Evolutionary conservation across 35 echinoderm and acorn worm species (phyloP), one percentile per base, ranked within the genome.

Genomic region (Apostichopus parvimensis): DNA sequence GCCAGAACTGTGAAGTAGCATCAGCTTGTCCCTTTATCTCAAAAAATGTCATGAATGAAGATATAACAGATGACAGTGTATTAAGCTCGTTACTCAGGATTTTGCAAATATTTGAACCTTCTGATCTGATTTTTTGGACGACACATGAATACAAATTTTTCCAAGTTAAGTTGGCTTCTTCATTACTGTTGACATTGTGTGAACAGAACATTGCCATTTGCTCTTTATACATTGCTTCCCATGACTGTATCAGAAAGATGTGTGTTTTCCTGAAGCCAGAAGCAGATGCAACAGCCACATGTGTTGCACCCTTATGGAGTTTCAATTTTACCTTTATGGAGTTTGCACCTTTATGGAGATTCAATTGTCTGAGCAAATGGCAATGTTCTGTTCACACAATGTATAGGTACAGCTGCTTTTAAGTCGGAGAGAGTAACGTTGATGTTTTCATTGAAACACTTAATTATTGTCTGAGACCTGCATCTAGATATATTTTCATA

Each of bases 1-100:
- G n/a, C 94, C 94, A 95, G 22, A 95, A 88, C 61, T 92, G 80
- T 24, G 83, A 95, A 23, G 94, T 95, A 14, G 89, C 80, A 92
- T 91, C 79, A 1, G n/a, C 66, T 17, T 61, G 6, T 5, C 23
- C 91, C 45, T 60, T 75, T 11, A 24, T 53, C 8, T 26, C 10
- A 6, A 77, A 77, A 73, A 89, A 89, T 7, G 1, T 14, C 13
- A n/a, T 57, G 66, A 91, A 94, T 9, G 4, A 17, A 26, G 79
- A 77, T 73, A 82, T 56, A 23, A 68, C 53, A 7, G 3, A 53
- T 45, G 56, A 22, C 22, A 15, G 6, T 25, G 14, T 8, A 83
- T 57, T 28, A 54, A 84, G 13, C 5, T 78, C 55, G 6, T n/a
- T 22, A 55, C 61, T 22, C 45, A 77, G 21, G 14, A 78, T 24